Conservation (phyloP, 53 echinoderm and acorn worm species). For the Crossaster papposus region DNA sequence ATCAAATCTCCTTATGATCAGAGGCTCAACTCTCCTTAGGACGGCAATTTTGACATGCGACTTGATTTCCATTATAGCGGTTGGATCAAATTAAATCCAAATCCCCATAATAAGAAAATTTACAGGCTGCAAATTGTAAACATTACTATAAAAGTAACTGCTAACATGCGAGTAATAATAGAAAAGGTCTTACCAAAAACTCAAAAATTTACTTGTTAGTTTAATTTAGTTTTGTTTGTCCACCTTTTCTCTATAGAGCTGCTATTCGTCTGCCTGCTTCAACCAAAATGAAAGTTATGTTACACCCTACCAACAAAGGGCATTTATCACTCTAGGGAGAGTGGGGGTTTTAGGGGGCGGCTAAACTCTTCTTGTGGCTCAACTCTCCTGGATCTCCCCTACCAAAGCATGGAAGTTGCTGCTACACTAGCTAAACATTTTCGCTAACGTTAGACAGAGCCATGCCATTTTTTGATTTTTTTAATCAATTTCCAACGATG, state of each 20-base stretch:
- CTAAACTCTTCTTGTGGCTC: too few species aligned
- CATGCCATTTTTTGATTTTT: too few species aligned
- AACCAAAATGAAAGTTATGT: slow-evolving; percentile 48
- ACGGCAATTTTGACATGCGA: slow-evolving; percentile 56
- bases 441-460: too few species aligned
- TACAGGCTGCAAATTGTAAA: slow-evolving; percentile 31
- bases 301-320: slow-evolving; percentile 44
- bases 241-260: slow-evolving; percentile 36
- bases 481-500: too few species aligned
- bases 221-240: slow-evolving; percentile 37
- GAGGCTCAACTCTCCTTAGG: slow-evolving; percentile 70
- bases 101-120: slow-evolving; percentile 36
- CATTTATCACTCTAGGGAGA: slow-evolving; percentile 25
- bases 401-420: too few species aligned
- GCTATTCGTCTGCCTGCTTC: slow-evolving; percentile 31
- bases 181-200: too few species aligned
- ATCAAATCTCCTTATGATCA: slow-evolving; percentile 63
- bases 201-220: slow-evolving; percentile 61
- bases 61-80: slow-evolving; percentile 39
- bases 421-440: too few species aligned
- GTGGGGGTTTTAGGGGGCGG: slow-evolving; percentile 47
- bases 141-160: slow-evolving; percentile 33
- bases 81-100: slow-evolving; percentile 16
- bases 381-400: slow-evolving; percentile 72
- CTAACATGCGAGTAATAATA: too few species aligned